Conservation (phyloP, 2,888 invertebrate genomes). For the Proisotoma minuta region DNA sequence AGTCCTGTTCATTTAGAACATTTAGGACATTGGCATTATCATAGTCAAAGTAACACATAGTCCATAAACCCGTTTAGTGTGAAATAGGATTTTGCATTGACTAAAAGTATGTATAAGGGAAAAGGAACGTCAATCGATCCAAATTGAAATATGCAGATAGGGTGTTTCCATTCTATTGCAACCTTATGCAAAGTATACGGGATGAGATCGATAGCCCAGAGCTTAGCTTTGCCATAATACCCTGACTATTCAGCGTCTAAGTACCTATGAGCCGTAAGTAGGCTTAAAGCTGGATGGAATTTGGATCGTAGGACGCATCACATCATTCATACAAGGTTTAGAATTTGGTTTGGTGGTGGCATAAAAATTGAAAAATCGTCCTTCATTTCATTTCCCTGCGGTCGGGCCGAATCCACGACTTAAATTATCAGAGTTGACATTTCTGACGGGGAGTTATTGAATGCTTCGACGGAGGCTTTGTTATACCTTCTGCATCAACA, state of each 20-base stretch:
- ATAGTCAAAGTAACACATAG: no score
- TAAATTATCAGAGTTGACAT: conserved; percentile 13
- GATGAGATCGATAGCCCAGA: conserved; percentile 9
- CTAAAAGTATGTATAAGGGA: conserved; percentile 4
- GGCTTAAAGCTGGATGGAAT: conserved; percentile 4
- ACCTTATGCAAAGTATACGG: conserved; percentile 3
- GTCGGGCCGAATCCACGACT: conserved; percentile 13
- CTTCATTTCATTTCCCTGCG: conserved; percentile 13
- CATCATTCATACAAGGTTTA: not conserved
- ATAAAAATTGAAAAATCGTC: conserved; percentile 19
- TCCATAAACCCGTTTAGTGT: not conserved
- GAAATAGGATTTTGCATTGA: not conserved
- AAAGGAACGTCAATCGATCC: conserved; percentile 32
- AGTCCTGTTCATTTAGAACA: not conserved
- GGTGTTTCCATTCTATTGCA: conserved; percentile 15
- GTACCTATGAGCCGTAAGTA: conserved; percentile 5
- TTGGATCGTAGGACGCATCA: not conserved
- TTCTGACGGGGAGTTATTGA: conserved; percentile 18
- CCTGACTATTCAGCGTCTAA: not conserved
- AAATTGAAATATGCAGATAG: conserved; percentile 35
- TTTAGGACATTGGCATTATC: no score
- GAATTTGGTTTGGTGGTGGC: not conserved
- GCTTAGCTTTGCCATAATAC: not conserved
- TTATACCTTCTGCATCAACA: not conserved
- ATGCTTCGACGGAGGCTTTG: not conserved